phyloP scores from a whole-genome alignment of 1,140 invertebrate genomes.

The Pseudomyrmex dendroicus region DNA sequence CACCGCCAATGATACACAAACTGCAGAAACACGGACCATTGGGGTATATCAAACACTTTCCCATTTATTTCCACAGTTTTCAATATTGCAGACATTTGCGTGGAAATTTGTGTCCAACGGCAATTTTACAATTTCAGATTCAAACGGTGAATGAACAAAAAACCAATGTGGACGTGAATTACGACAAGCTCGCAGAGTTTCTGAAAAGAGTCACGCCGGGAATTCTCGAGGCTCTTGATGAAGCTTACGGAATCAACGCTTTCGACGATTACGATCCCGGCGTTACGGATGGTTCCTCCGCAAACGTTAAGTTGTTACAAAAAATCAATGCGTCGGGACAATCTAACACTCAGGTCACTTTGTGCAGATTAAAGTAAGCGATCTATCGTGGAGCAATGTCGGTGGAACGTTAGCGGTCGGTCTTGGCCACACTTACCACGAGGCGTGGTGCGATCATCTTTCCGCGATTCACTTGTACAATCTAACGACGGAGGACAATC shows the following conservation, averaged over 20 bases:
- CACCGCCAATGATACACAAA: slow-evolving; percentile 73
- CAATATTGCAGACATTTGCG: too few species aligned
- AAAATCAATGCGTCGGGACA: slow-evolving; percentile 75
- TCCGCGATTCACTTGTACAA: slow-evolving; percentile 82
- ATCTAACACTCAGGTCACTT: slow-evolving; percentile 73
- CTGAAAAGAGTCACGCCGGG: slow-evolving; percentile 81
- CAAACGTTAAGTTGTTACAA: slow-evolving; percentile 74
- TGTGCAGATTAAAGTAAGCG: slow-evolving; percentile 81
- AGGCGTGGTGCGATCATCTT: slow-evolving; percentile 83
- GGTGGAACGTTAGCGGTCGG: slow-evolving; percentile 81
- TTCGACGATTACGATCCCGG: slow-evolving; percentile 81
- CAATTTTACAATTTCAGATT: slow-evolving; percentile 73
- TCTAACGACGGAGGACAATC: slow-evolving; percentile 77
- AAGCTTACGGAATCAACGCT: slow-evolving; percentile 79
- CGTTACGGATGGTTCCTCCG: slow-evolving; percentile 65
- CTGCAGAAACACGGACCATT: slow-evolving; percentile 74
- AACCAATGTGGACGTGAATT: slow-evolving; percentile 75
- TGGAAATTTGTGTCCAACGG: not conserved
- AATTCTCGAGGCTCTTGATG: slow-evolving; percentile 82
- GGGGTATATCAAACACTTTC: slow-evolving; percentile 67
- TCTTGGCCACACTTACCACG: slow-evolving; percentile 77
- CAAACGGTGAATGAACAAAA: slow-evolving; percentile 77
- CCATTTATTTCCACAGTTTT: slow-evolving; percentile 19
- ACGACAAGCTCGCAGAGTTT: slow-evolving; percentile 81
- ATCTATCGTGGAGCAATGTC: slow-evolving; percentile 82